phyloP scores from a whole-genome alignment of 2,113 vertebrate genomes.

The Chionomys nivalis region DNA sequence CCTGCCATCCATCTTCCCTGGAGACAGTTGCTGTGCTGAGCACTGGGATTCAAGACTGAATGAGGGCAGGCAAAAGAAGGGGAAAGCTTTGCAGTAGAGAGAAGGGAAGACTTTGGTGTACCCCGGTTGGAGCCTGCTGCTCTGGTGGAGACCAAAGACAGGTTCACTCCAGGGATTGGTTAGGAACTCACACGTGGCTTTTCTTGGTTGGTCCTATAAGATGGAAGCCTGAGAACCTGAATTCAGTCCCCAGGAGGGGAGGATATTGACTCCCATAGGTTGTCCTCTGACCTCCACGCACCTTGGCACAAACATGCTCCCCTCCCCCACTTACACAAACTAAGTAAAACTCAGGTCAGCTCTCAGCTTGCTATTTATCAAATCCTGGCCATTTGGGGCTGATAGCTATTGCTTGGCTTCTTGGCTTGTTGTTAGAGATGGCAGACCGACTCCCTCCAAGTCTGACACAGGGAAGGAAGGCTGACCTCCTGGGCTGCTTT shows the following conservation, averaged over 20 bases:
- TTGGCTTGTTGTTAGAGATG: background rate
- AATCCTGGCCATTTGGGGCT: background rate
- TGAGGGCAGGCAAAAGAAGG: background rate
- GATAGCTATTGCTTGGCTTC: background rate
- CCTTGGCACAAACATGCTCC: background rate
- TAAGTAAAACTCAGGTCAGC: constrained; percentile 1
- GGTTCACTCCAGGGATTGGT: background rate
- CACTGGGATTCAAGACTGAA: background rate
- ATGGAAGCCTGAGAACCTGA: background rate
- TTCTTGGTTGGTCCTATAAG: background rate
- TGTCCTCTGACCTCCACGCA: background rate
- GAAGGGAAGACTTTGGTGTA: background rate
- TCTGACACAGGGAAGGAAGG: background rate
- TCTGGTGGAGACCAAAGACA: background rate
- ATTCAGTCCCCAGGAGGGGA: background rate
- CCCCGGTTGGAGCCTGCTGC: background rate
- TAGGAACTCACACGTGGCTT: background rate
- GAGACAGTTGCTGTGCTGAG: too few relatives aligned
- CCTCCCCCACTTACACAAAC: too few relatives aligned
- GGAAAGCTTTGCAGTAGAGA: background rate
- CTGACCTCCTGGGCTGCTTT: background rate
- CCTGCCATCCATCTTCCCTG: background rate
- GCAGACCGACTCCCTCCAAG: background rate
- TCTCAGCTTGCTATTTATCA: background rate
- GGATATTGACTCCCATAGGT: too few relatives aligned